phyloP scores from a whole-genome alignment of 2,113 vertebrate genomes.

The Pseudorhombus dupliciocellatus region DNA sequence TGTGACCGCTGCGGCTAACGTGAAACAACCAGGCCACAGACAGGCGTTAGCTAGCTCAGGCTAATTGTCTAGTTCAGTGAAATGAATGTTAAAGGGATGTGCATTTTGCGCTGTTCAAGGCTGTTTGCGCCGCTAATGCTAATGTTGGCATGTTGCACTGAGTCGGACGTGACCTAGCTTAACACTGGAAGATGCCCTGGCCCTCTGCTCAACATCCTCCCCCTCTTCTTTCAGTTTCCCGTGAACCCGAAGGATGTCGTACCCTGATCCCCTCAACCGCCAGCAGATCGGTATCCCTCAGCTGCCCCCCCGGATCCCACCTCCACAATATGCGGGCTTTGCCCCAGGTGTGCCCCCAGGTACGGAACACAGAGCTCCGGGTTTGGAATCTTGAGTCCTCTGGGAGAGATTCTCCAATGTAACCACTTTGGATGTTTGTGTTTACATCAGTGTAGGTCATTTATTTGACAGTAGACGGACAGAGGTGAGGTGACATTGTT shows the following conservation, averaged over 20 bases:
- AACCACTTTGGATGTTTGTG: no score
- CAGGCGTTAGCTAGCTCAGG: background rate
- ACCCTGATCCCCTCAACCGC: constrained; percentile 94
- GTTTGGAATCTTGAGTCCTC: background rate
- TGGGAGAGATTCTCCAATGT: background rate
- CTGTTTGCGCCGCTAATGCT: no score
- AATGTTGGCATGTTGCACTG: background rate
- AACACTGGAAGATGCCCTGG: background rate
- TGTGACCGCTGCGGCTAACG: constrained; percentile 46
- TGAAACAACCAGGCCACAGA: constrained; percentile 61
- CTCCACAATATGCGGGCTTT: constrained; percentile 93
- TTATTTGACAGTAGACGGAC: background rate
- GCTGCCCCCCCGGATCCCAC: constrained; percentile 92
- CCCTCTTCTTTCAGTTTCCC: constrained; percentile 71
- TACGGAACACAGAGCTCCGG: background rate
- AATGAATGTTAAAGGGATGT: background rate
- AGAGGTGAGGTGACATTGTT: background rate
- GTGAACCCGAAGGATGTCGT: constrained; percentile 87
- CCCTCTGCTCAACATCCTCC: background rate
- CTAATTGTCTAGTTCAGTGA: no score
- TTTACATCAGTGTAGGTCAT: background rate
- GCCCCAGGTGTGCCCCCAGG: constrained; percentile 89
- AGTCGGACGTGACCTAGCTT: background rate
- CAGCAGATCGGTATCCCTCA: constrained; percentile 83
- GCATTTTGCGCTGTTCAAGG: background rate